Base-by-base conservation (phyloP, 2,888 invertebrate genomes). In the Minunthozetes semirufus region DNA sequence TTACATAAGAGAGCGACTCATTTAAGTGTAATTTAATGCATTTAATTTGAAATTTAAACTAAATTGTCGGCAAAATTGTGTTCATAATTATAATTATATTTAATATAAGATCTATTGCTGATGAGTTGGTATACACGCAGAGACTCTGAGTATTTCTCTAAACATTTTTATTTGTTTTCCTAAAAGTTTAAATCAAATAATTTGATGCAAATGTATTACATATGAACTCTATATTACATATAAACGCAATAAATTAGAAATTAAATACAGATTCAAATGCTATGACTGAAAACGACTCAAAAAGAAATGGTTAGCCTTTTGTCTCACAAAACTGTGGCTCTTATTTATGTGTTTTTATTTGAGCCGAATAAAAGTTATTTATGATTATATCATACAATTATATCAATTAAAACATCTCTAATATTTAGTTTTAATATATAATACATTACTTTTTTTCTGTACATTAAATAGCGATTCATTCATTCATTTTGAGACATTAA, bases 381-480 rank as follows among this genome's bases (percentile, higher is more conserved):
- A 50, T n/a, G 19, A 19, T 56, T 59, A 27, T 59, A 59, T 59
- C 9, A 15, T 29, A 59, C 27, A 27, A 59, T 59, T 59, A 59
- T 59, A 59, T 59, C 59, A 59, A 59, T 59, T 59, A 59, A 59
- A 59, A 59, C 59, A 59, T 59, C 27, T 59, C 59, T 59, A 59
- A 59, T 59, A 59, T 25, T 59, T 15, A 4, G 11, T 25, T 59
- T 59, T 29, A 13, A 15, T 25, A 59, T 59, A 59, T 50, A 50
- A 50, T 50, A 50, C 50, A 50, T 19, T 59, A 59, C n/a, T n/a
- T n/a, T 13, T 17, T 59, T 59, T 25, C 25, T 70, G 70, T 70
- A 70, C 70, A 70, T 70, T 70, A 46, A 46, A 70, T 70, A 48
- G 70, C 19, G 42, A 66, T 66, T 42, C 42, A 46, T 17, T 48